Conservation (phyloP, 2,797 vertebrate genomes). For the Sebastolobus alascanus region DNA sequence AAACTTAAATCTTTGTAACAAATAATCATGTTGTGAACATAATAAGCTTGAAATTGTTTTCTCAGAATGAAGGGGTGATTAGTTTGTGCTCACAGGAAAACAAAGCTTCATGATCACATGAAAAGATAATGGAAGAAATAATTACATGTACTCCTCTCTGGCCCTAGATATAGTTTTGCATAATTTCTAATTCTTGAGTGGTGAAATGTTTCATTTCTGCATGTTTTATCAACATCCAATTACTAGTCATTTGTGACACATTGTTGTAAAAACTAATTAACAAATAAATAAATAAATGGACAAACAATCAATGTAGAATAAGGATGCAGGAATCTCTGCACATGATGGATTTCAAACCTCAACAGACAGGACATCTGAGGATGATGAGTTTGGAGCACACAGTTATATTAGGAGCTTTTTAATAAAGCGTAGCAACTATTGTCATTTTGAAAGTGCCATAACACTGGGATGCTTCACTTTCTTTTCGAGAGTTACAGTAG, state of each 20-base stretch:
- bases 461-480: not conserved
- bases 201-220: not conserved
- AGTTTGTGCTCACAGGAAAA: slow-evolving; percentile 32
- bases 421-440: not conserved
- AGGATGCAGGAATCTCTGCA: not conserved
- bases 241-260: not conserved
- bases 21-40: slow-evolving; percentile 17
- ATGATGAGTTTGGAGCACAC: not conserved
- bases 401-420: not conserved
- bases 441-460: not conserved
- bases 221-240: not conserved
- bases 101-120: slow-evolving; percentile 14
- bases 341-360: not conserved
- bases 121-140: slow-evolving; percentile 18
- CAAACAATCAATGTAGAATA: not conserved
- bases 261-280: slow-evolving; percentile 8
- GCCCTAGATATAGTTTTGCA: not conserved
- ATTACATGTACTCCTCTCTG: not conserved
- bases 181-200: not conserved
- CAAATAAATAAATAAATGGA: slow-evolving; percentile 8
- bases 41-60: slow-evolving; percentile 44
- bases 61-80: slow-evolving; percentile 33
- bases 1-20: slow-evolving; percentile 7
- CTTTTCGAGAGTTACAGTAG: not conserved
- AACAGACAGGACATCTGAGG: not conserved